These are phyloP conservation scores for Plutella xylostella DNA, from an alignment of 2,888 invertebrate species.

Conservation along the genomic window DNA sequence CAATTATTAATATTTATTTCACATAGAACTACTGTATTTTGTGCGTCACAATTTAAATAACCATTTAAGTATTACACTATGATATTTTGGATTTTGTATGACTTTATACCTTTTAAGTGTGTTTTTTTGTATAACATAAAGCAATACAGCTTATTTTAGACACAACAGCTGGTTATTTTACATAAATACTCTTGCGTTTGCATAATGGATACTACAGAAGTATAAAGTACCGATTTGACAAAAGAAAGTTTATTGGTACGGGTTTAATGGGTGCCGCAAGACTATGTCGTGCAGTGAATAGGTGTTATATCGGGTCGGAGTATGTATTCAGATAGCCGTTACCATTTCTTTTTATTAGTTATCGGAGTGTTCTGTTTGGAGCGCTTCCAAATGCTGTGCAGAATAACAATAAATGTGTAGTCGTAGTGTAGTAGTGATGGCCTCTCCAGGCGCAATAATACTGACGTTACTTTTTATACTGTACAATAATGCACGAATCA, in stretches of 20 bases:
- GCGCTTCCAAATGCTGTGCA: conserved; percentile 36
- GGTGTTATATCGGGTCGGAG: conserved; percentile 1
- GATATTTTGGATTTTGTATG: not conserved
- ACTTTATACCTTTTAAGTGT: not conserved
- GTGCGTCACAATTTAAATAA: conserved; percentile 43
- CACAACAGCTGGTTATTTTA: no score
- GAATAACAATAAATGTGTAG: conserved; percentile 26
- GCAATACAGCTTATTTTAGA: no score
- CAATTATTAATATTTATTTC: conserved; percentile 54
- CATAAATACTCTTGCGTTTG: no score
- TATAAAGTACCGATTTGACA: no score
- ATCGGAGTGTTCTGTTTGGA: conserved; percentile 12
- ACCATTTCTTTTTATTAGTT: not conserved
- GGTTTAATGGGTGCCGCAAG: no score
- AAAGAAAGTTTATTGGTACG: no score
- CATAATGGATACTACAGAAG: no score
- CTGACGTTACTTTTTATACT: no score
- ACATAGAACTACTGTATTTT: conserved; percentile 28
- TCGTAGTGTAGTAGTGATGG: not conserved
- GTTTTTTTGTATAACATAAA: no score
- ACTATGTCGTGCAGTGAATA: not conserved
- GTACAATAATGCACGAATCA: no score
- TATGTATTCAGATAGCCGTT: not conserved
- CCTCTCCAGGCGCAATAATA: no score
- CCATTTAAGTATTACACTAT: conserved; percentile 11